Evolutionary conservation across 2,888 invertebrate species (phyloP).

Genomic region (Acronicta aceris): DNA sequence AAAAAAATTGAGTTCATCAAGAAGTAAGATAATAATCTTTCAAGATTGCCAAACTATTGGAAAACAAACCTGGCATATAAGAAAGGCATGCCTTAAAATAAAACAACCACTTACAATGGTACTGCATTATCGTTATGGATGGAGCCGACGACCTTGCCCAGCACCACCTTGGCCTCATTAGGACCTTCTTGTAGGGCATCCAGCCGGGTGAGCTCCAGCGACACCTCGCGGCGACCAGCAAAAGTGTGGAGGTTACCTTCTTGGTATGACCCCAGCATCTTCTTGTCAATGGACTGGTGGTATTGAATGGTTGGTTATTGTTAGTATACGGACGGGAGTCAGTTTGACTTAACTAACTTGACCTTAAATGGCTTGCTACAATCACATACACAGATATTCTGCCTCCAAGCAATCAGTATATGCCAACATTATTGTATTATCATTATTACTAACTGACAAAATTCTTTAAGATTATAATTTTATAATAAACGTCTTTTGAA

Average conservation of each 20-base stretch:
- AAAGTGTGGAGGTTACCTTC: constrained; percentile 67
- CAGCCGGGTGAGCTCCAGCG: constrained; percentile 77
- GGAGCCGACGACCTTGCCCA: constrained; percentile 95
- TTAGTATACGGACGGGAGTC: not conserved
- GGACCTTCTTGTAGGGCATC: constrained; percentile 89
- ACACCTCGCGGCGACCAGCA: constrained; percentile 65
- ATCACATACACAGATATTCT: too few species aligned
- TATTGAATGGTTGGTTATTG: not conserved
- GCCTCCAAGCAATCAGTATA: too few species aligned
- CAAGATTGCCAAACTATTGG: not conserved
- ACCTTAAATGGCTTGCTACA: too few species aligned
- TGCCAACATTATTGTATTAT: too few species aligned
- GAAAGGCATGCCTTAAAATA: not conserved
- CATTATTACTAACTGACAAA: too few species aligned
- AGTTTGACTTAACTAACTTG: too few species aligned
- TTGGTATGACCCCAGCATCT: constrained; percentile 92
- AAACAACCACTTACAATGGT: constrained; percentile 91
- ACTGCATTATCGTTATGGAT: constrained; percentile 93
- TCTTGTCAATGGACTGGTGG: constrained; percentile 90
- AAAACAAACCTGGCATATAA: not conserved
- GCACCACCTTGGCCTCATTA: constrained; percentile 91
- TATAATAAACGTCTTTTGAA: too few species aligned
- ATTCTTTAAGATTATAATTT: too few species aligned
- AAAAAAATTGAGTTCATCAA: too few species aligned
- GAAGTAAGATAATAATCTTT: too few species aligned